These are phyloP conservation scores for Salvelinus sp. DNA, from an alignment of 2,113 vertebrate species.

Conservation along the genomic window DNA sequence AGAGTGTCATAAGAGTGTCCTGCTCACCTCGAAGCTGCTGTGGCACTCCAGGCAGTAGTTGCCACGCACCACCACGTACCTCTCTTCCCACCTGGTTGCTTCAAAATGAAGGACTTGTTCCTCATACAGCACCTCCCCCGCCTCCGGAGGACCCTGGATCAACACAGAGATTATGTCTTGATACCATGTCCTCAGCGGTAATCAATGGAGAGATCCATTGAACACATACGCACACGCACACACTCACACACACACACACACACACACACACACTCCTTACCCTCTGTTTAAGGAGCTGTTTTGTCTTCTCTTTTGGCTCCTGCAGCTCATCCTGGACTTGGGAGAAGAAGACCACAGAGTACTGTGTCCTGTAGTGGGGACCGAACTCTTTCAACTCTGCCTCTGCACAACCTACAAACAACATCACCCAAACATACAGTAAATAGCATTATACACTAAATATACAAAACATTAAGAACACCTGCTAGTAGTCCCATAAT, in stretches of 20 bases:
- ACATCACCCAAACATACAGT: slow-evolving; percentile 7
- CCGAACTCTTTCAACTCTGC: slow-evolving; percentile 80
- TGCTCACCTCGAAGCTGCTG: slow-evolving; percentile 83
- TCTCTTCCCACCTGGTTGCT: slow-evolving; percentile 85
- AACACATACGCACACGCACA: not conserved
- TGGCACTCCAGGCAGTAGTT: slow-evolving; percentile 86
- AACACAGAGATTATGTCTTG: not conserved
- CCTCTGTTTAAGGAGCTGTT: slow-evolving; percentile 81
- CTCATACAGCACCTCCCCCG: slow-evolving; percentile 75
- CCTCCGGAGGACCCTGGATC: slow-evolving; percentile 64
- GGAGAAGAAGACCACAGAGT: slow-evolving; percentile 78
- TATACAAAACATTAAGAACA: no score
- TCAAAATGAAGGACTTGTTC: slow-evolving; percentile 77
- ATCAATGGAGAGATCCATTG: no score
- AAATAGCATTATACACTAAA: not conserved
- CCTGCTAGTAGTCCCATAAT: not conserved
- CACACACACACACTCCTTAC: slow-evolving; percentile 58
- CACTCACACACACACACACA: not conserved
- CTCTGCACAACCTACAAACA: slow-evolving; percentile 76
- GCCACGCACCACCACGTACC: slow-evolving; percentile 82
- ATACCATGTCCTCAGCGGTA: no score
- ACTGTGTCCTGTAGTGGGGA: slow-evolving; percentile 83
- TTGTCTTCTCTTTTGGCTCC: slow-evolving; percentile 72
- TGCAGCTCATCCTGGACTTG: slow-evolving; percentile 83
- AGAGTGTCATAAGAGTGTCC: not conserved